Conservation (phyloP, 1,140 invertebrate genomes). For the Ips nitidus region DNA sequence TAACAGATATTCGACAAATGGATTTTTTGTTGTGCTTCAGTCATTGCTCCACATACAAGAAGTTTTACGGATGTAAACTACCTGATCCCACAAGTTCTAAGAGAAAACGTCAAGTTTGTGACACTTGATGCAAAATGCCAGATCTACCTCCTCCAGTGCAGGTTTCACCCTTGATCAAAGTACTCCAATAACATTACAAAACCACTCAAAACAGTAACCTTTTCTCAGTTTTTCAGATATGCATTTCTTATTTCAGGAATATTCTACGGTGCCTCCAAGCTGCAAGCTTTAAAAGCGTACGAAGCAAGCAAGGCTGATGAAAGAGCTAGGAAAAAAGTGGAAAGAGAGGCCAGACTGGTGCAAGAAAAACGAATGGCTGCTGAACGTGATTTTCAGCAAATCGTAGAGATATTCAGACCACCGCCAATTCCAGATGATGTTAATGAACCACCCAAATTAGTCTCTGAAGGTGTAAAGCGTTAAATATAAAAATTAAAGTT, state of each 20-base stretch:
- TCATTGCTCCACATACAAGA: too few relatives aligned
- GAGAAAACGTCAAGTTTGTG: neutral
- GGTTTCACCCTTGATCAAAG: constrained; percentile 21
- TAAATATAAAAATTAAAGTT: too few relatives aligned
- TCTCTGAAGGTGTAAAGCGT: too few relatives aligned
- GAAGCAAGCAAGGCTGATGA: constrained; percentile 15
- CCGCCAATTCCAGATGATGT: neutral
- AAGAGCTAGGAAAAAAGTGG: constrained; percentile 7
- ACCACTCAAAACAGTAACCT: neutral
- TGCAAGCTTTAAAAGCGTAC: constrained; percentile 7
- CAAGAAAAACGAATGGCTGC: constrained; percentile 23
- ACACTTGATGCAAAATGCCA: constrained; percentile 11
- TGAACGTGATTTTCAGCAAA: constrained; percentile 26
- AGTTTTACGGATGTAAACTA: too few relatives aligned
- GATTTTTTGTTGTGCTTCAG: too few relatives aligned
- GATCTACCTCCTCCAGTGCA: constrained; percentile 18
- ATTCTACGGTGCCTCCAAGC: constrained; percentile 8
- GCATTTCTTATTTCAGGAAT: constrained; percentile 19
- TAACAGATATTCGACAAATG: too few relatives aligned
- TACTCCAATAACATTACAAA: neutral
- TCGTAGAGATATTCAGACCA: constrained; percentile 25
- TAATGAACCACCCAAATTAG: neutral
- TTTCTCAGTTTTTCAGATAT: constrained; percentile 30
- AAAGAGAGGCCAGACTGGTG: constrained; percentile 2
- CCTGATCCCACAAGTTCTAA: too few relatives aligned